Evolutionary conservation across 1,140 invertebrate species (phyloP).

Genomic region (Caenorhabditis latens): DNA sequence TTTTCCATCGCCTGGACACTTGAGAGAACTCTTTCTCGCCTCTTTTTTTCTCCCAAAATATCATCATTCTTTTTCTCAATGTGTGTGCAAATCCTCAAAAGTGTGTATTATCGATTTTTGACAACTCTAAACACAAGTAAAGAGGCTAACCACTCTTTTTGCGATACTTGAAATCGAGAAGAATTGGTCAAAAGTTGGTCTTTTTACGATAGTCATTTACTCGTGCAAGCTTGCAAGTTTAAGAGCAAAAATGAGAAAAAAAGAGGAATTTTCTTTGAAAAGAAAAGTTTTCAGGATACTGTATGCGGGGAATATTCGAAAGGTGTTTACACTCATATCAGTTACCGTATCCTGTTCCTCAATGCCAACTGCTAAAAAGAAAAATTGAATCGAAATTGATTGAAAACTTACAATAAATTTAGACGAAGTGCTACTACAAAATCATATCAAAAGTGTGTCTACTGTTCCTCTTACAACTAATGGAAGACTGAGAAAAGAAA

Average conservation of each 20-base stretch:
- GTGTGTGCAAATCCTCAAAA: constrained; percentile 41
- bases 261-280: neutral
- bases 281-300: no score
- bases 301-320: no score
- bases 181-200: constrained; percentile 41
- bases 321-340: no score
- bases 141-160: constrained; percentile 3
- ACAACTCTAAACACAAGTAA: constrained; percentile 26
- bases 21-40: constrained; percentile 50
- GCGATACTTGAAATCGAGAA: constrained; percentile 40
- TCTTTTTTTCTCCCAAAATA: constrained; percentile 42
- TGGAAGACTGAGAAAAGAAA: neutral
- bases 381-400: no score
- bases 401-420: no score
- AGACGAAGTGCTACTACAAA: no score
- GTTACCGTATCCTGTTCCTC: no score
- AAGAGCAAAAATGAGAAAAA: neutral
- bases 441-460: no score
- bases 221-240: neutral
- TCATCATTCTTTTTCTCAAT: constrained; percentile 38
- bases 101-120: constrained; percentile 49
- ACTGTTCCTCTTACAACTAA: no score
- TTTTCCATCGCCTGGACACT: constrained; percentile 13
- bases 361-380: no score
- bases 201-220: constrained; percentile 29